Base-by-base conservation (phyloP, 1,140 invertebrate species). In the Pissodes strobi region DNA sequence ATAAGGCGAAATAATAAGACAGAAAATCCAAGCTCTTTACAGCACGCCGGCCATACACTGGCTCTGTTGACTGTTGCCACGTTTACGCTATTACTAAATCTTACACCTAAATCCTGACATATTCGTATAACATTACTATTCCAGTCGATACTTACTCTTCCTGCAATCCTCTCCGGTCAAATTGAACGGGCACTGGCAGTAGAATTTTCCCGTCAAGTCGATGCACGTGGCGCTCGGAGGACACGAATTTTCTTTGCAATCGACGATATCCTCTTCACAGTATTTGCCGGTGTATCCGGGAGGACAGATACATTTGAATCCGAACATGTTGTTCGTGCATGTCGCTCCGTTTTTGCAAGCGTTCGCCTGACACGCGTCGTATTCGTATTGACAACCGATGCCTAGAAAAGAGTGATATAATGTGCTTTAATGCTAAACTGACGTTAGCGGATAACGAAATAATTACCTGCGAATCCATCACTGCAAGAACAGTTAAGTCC, bases 161-260 rank as follows among this genome's bases (percentile, higher is more conserved):
- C 95, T 86, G 70, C 95, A 98, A 73, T 97, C 94, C 76, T 97
- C 93, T 37, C 95, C 95, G 53, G 95, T 98, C 65, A 96, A 83
- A 75, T 97, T 97, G 79, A 97, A 96, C 25, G 94, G 94, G 84
- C 94, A 97, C 77, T 95, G 92, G 73, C 95, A 98, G 75, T 95
- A 94, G 82, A 95, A 96, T 74, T 89, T 88, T 68, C 91, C 91
- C 41, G 92, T 93, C 13, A 97, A 83, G 81, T 98, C 95, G 64
- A 98, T 92, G 74, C 95, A 98, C 10, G 90, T 92, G 2, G 95
- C 93, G 12, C 93, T 93, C 49, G 94, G 91, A 39, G 95, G 94
- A 77, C 95, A 98, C 0, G 93, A 94, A 69, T 94, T 94, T 67
- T 95, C 92, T 76, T 92, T 90, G 74, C 95, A 98, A 72, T 97